These are phyloP conservation scores for Onychostoma macrolepis DNA, from an alignment of 2,113 vertebrate species.

Conservation along the genomic window DNA sequence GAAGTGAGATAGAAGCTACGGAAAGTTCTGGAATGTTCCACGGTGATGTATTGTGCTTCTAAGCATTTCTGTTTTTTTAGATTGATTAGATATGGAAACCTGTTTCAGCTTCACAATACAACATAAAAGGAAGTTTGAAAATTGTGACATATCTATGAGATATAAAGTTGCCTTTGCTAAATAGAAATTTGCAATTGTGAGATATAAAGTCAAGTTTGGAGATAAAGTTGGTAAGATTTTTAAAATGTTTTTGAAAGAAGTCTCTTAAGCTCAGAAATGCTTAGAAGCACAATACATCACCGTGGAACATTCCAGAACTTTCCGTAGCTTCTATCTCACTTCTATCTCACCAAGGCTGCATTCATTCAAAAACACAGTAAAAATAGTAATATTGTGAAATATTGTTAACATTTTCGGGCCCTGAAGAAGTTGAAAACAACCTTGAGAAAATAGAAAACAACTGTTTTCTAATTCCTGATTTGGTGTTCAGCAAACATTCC, in stretches of 20 bases:
- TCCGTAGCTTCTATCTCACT: no score
- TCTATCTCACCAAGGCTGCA: not conserved
- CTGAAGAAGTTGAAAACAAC: no score
- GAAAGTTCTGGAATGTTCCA: conserved; percentile 50
- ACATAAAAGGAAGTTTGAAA: not conserved
- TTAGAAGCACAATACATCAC: no score
- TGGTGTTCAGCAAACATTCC: not conserved
- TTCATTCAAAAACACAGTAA: not conserved
- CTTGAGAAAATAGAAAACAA: no score
- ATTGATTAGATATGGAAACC: not conserved
- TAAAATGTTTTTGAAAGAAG: no score
- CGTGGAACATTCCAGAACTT: no score
- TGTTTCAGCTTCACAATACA: not conserved
- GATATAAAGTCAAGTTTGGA: not conserved
- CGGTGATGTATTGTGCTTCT: not conserved
- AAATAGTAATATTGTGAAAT: not conserved
- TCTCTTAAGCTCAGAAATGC: not conserved
- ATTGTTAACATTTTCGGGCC: not conserved
- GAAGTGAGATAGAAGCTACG: conserved; percentile 56
- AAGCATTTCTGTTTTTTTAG: not conserved
- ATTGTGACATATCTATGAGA: not conserved
- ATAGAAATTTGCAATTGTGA: not conserved
- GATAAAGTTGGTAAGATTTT: not conserved
- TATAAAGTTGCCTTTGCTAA: not conserved
- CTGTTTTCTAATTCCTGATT: not conserved